Conservation (phyloP, 1,140 invertebrate genomes). For the Hormaphis cornu region DNA sequence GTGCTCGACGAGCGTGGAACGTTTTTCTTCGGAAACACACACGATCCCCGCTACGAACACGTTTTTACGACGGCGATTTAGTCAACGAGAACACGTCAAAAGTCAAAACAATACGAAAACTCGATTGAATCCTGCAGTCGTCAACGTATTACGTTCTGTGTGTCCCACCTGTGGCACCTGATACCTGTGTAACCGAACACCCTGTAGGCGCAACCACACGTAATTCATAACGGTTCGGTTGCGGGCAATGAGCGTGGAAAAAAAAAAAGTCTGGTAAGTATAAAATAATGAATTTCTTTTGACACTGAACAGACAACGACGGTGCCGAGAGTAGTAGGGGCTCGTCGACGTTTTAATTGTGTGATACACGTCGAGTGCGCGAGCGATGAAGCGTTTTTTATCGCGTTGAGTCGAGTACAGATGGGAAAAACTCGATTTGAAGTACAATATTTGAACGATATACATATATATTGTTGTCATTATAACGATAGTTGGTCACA, state of each 20-base stretch:
- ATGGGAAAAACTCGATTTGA: neutral
- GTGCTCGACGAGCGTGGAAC: neutral
- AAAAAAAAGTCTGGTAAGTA: no score
- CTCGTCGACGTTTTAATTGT: conserved; percentile 21
- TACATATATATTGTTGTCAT: no score
- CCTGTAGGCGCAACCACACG: no score
- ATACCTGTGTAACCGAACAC: no score
- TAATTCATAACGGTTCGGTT: neutral
- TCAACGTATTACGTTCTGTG: no score
- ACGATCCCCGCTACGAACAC: neutral
- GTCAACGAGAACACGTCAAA: no score
- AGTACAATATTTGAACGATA: no score
- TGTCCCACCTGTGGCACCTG: no score
- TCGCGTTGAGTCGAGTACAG: conserved; percentile 12
- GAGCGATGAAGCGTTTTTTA: conserved; percentile 1
- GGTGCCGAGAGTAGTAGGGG: neutral
- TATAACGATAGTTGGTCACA: no score
- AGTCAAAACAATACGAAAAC: no score
- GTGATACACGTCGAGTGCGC: neutral
- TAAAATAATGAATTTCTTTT: conserved; percentile 14
- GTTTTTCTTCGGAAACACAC: neutral
- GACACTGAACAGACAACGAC: neutral
- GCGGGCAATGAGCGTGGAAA: neutral
- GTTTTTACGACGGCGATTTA: neutral
- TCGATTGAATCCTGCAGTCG: no score